Base-by-base conservation (phyloP, 2,113 vertebrate genomes). In the Dasyprocta punctata region DNA sequence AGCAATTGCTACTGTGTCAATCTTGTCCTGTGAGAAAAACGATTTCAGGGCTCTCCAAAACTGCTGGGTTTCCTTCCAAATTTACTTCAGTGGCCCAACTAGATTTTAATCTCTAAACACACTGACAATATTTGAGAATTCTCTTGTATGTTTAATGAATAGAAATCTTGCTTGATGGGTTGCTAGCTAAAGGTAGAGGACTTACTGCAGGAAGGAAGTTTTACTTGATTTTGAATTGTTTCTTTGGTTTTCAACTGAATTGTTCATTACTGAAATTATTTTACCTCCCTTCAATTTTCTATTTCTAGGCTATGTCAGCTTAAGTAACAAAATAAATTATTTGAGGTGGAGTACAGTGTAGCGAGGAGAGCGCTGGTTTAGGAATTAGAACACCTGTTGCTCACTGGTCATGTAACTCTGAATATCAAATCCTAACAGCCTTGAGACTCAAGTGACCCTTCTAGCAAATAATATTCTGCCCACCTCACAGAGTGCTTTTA, bases 141-240 rank as follows among this genome's bases (percentile, higher is more conserved):
- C n/a, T 47, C 24, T 82, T 36, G 38, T 38, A 33, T 67, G 33
- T 82, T 67, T 88, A 33, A 77, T 56, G n/a, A 30, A 44, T 22
- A 69, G 26, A 87, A 80, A 91, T 67, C 38, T 95, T 94, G 30
- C 52, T 63, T 78, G 58, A 86, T 86, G 24, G 9, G 41, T 92
- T 81, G 38, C n/a, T n/a, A n/a, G n/a, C n/a, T n/a, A n/a, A n/a
- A n/a, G n/a, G 49, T 52, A 71, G 91, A 88, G 77, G 44, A 61
- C 3, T n/a, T 77, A 60, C 4, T 30, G 60, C 28, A 67, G 89
- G 28, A 87, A 73, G 14, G 3, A 77, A 84, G 33, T 41, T 78
- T 93, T 75, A 86, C 28, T 92, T 49, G 36, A 71, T 89, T 75
- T 65, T 41, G 36, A 86, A 92, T 52, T 54, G 61, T 75, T 63